phyloP scores from a whole-genome alignment of 2,888 invertebrate species.

The Chydorus sphaericus region DNA sequence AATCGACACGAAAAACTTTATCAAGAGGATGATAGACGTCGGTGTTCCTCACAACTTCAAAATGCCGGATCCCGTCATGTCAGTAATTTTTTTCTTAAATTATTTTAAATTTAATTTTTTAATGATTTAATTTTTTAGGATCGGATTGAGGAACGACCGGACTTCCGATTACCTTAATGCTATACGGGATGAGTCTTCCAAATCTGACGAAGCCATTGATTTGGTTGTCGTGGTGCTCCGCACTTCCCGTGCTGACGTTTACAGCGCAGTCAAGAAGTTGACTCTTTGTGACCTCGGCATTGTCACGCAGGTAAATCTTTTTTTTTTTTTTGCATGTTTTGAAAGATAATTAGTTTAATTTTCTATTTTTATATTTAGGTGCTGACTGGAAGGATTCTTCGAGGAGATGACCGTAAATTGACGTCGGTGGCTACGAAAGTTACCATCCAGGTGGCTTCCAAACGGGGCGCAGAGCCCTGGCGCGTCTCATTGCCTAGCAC shows the following conservation, averaged over 20 bases:
- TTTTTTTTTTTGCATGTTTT: too few relatives aligned
- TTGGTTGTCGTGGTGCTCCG: slow-evolving; percentile 32
- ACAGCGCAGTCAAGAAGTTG: slow-evolving; percentile 36
- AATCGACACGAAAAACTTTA: slow-evolving; percentile 10
- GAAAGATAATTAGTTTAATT: slow-evolving; percentile 46
- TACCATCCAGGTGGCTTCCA: slow-evolving; percentile 83
- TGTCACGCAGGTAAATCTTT: slow-evolving; percentile 21
- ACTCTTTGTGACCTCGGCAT: slow-evolving; percentile 23
- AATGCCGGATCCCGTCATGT: neutral
- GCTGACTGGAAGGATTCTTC: slow-evolving; percentile 31
- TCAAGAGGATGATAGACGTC: slow-evolving; percentile 1
- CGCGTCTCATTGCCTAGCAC: slow-evolving; percentile 48
- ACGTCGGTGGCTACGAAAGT: slow-evolving; percentile 82
- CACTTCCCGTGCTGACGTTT: slow-evolving; percentile 34
- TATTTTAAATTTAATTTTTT: neutral
- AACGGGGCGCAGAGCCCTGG: slow-evolving; percentile 69
- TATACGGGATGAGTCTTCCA: slow-evolving; percentile 15
- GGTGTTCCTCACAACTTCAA: neutral
- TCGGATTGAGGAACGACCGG: neutral
- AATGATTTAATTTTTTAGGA: too few relatives aligned
- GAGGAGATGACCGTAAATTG: slow-evolving; percentile 43
- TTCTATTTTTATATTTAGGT: neutral
- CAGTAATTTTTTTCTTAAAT: neutral
- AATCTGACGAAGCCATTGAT: slow-evolving; percentile 25
- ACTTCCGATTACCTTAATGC: slow-evolving; percentile 35